Percentiles rank a stretch among this genome's conserved stretches.
Evolutionary conservation across 2,888 invertebrate genomes (phyloP).

Genomic region (Caprella mutica): DNA sequence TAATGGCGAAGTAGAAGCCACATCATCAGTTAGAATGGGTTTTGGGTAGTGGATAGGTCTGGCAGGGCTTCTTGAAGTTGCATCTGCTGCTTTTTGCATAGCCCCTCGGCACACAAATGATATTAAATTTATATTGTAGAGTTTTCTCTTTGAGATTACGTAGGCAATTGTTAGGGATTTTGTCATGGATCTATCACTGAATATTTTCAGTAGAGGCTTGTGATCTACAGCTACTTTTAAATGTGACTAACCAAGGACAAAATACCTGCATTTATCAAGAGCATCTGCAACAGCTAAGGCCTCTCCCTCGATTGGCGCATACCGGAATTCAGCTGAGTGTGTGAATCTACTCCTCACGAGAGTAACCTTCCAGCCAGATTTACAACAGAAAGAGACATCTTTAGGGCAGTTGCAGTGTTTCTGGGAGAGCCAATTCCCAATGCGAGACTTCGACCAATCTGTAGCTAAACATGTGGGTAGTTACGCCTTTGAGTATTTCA

Average conservation of each 20-base stretch:
- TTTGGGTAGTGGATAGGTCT: background rate
- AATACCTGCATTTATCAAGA: background rate
- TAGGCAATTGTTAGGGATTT: background rate
- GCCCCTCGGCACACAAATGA: background rate
- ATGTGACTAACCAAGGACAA: conserved; percentile 7
- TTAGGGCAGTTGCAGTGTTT: conserved; percentile 7
- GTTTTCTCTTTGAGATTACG: background rate
- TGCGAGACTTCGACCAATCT: background rate
- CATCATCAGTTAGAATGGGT: background rate
- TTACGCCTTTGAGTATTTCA: conserved; percentile 9
- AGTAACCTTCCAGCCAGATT: conserved; percentile 6
- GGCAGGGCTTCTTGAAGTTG: conserved; percentile 1
- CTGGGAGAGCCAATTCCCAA: conserved; percentile 13
- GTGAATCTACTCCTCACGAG: conserved; percentile 9
- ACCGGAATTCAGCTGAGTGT: conserved; percentile 10
- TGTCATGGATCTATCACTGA: conserved; percentile 8
- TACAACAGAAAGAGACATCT: conserved; percentile 5
- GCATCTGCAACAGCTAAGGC: conserved; percentile 9
- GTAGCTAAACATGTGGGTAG: no score
- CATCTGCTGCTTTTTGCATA: background rate
- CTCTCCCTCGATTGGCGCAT: conserved; percentile 10
- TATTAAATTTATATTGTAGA: conserved; percentile 7
- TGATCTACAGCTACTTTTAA: conserved; percentile 11
- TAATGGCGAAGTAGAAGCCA: background rate
- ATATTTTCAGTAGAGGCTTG: no score